phyloP scores from a whole-genome alignment of 2,888 invertebrate genomes.

The Dioctria rufipes region DNA sequence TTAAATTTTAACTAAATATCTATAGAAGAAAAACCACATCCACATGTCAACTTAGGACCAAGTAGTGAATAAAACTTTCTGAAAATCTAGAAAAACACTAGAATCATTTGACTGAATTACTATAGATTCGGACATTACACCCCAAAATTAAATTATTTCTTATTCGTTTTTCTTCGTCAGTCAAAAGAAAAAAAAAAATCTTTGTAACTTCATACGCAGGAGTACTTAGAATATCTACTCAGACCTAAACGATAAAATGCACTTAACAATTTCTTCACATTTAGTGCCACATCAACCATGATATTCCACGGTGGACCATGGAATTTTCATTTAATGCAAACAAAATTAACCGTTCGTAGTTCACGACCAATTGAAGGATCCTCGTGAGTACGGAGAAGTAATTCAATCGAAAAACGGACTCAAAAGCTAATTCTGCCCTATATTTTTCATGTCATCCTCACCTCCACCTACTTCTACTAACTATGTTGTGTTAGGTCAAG shows the following conservation, averaged over 20 bases:
- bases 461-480: background rate
- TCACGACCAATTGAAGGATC: background rate
- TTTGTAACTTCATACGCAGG: background rate
- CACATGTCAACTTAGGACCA: too few relatives aligned
- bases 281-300: background rate
- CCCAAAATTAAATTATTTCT: background rate
- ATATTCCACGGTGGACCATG: background rate
- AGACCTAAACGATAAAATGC: background rate
- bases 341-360: constrained; percentile 1
- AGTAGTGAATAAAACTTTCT: too few relatives aligned
- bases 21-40: too few relatives aligned
- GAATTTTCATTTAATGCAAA: constrained; percentile 8
- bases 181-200: background rate
- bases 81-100: too few relatives aligned
- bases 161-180: background rate
- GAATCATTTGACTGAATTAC: too few relatives aligned
- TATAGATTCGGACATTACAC: too few relatives aligned
- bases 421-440: background rate
- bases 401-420: background rate
- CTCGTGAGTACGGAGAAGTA: background rate
- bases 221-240: background rate
- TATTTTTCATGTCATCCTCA: background rate
- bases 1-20: too few relatives aligned
- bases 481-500: background rate
- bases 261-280: background rate